Conservation (phyloP, 2,113 vertebrate species). For the Melanotaenia duboulayi region DNA sequence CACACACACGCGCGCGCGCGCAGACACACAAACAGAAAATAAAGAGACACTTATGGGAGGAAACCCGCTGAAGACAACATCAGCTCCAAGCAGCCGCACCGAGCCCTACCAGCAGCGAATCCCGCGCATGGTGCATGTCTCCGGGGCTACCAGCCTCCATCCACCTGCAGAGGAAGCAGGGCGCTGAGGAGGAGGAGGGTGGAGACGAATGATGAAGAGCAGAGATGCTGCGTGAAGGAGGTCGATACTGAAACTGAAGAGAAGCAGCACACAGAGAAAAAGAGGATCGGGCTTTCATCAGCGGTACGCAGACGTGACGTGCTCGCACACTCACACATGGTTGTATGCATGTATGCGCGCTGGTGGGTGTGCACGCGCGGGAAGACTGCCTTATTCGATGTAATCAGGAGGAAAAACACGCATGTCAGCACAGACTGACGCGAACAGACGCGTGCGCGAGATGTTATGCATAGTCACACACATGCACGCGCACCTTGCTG, state of each 20-base stretch:
- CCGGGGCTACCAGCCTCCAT: slow-evolving; percentile 64
- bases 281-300: background rate
- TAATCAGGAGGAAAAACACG: background rate
- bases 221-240: slow-evolving; percentile 57
- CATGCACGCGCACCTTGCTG: background rate
- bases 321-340: slow-evolving; percentile 24
- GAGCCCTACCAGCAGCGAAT: slow-evolving; percentile 51
- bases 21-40: background rate
- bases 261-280: background rate
- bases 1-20: background rate
- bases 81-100: slow-evolving; percentile 1
- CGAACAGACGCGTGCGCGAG: background rate
- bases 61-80: background rate
- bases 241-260: slow-evolving; percentile 49
- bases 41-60: background rate
- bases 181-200: slow-evolving; percentile 32
- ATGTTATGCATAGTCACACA: slow-evolving; percentile 24
- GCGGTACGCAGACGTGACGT: slow-evolving; percentile 32
- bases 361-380: slow-evolving; percentile 1
- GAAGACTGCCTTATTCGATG: slow-evolving; percentile 5
- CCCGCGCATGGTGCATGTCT: slow-evolving; percentile 52
- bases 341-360: background rate
- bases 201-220: slow-evolving; percentile 51
- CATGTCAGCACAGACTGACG: background rate
- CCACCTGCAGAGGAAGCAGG: slow-evolving; percentile 61